Evolutionary conservation across 2,888 invertebrate species (phyloP), one percentile per base, ranked within the genome.

Genomic region (Marronus borbonicus): DNA sequence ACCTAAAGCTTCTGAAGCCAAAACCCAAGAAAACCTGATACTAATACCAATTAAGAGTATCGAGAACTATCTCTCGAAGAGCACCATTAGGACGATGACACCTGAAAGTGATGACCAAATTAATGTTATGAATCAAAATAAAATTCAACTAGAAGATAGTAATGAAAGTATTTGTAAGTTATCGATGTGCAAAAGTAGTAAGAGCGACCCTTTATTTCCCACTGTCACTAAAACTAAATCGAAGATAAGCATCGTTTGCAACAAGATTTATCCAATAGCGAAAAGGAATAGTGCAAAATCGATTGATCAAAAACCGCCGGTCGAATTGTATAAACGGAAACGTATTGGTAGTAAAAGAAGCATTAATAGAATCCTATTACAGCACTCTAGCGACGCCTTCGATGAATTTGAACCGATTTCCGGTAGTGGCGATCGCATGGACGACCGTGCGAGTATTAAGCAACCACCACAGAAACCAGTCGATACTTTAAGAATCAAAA

Each of bases 21-120:
- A 76, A 20, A n/a, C 68, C 1, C 24, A 69, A 4, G 20, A 66
- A 24, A 62, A 70, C 44, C 49, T 77, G 17, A 77, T 77, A 49
- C 20, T 77, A 8, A 49, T 77, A 17, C 77, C 77, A 12, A 77
- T 77, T 17, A 70, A 70, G 31, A 77, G 77, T 36, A 77, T 77
- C 10, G 77, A 77, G 31, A 52, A 69, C 52, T 77, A 77, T 36
- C 17, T 77, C n/a, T 49, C 64, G 36, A 66, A 68, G 2, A 36
- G 17, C 17, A 65, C 20, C 52, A 14, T 76, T 28, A 24, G n/a
- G 31, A 14, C 31, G 44, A 62, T 52, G 65, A 76, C 49, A 49
- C 8, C 7, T 17, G 39, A 68, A 5, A 36, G 44, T 24, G 39
- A 58, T 8, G 28, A 55, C 17, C 24, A 58, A 0, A n/a, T 20